Evolutionary conservation across 2,113 vertebrate genomes (phyloP), one percentile per base, ranked within the genome.

Genomic region (Riparia riparia): DNA sequence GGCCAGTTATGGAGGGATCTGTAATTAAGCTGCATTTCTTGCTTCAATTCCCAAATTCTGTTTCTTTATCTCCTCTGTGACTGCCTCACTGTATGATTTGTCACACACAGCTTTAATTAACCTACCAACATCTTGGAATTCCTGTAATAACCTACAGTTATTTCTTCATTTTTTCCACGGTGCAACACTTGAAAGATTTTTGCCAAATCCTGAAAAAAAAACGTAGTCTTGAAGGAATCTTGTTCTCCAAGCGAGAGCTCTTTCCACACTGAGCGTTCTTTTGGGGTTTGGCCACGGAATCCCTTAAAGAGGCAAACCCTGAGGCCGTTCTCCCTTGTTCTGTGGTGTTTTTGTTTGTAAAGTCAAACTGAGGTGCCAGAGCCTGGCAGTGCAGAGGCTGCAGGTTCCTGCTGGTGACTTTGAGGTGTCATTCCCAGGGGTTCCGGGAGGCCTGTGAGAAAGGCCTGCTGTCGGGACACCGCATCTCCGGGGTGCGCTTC

Each of bases 381-480:
- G 42, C 7, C n/a, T 6, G n/a, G 1, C 12, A 13, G 22, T 2
- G 47, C 37, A 17, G 31, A 12, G 42, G 54, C 64, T 70, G 29
- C 72, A 73, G 7, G 6, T 0, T 0, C 3, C 50, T 81, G 56
- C 25, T 8, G 19, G 31, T 97, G 15, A 88, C 45, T 4, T 1
- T 2, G 37, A 14, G 68, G 2, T 57, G 34, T 65, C 17, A 2
- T n/a, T 78, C 45, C n/a, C 97, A 99, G 99, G 99, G 99, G 0
- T 99, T 99, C 97, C 96, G 96, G 51, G 98, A 99, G 1, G 98
- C 99, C 4, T 99, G 99, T 56, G 99, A 99, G 96, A 99, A 99
- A 44, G 99, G 99, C 1, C 98, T 97, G 4, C 84, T 99, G 50
- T 98, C 97, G 0, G 99, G 99, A 11, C 99, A 99, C 97, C 98